Conservation (phyloP, 2,113 vertebrate species). For the Bucco capensis region DNA sequence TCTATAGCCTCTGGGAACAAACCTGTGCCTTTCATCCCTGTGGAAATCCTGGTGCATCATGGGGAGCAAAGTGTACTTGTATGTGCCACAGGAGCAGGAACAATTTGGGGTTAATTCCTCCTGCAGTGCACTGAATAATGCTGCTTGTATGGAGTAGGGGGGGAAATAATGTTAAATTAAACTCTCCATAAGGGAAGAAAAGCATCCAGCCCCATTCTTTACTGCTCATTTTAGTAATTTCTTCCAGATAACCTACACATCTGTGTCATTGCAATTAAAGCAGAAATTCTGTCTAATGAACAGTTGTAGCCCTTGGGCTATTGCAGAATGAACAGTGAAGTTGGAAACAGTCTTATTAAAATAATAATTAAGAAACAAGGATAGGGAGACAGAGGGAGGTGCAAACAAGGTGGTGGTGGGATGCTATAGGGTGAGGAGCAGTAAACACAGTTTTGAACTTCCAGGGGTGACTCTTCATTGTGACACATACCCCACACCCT, state of each 20-base stretch:
- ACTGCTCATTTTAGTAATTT: conserved; percentile 13
- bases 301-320: conserved; percentile 60
- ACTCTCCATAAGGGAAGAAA: background rate
- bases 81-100: fast-evolving
- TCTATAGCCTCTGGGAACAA: background rate
- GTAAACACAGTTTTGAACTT: background rate
- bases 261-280: conserved; percentile 59
- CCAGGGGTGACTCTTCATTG: fast-evolving
- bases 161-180: background rate
- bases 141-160: background rate
- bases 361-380: conserved; percentile 63
- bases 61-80: background rate
- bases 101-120: background rate
- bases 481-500: background rate
- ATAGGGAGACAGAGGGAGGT: background rate
- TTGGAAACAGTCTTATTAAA: conserved; percentile 50
- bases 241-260: conserved; percentile 64
- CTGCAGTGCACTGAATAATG: fast-evolving
- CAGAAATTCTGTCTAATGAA: conserved; percentile 64
- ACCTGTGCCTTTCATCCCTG: fast-evolving
- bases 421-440: background rate
- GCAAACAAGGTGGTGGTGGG: background rate
- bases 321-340: conserved; percentile 12
- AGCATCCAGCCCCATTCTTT: background rate
- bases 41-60: fast-evolving